These are phyloP conservation scores for Lasaia peninsularis DNA, from an alignment of 1,140 invertebrate species.

Conservation along the genomic window DNA sequence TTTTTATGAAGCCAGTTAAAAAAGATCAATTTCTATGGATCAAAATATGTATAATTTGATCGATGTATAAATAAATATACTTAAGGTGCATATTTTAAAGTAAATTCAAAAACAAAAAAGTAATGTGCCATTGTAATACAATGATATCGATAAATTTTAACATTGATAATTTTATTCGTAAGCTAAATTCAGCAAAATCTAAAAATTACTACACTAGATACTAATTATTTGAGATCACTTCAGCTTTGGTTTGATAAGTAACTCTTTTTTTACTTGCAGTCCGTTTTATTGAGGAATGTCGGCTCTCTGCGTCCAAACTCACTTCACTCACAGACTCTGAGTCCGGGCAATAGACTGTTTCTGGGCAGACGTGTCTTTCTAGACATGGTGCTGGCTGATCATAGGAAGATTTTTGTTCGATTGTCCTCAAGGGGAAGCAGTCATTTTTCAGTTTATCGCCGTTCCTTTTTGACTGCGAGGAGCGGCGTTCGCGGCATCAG, in stretches of 20 bases:
- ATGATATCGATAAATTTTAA: neutral
- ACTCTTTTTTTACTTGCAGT: constrained; percentile 54
- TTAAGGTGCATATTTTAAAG: no score
- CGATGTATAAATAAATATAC: no score
- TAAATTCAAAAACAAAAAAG: no score
- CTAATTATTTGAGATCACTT: constrained; percentile 54
- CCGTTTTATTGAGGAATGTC: constrained; percentile 54
- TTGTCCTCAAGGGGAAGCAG: constrained; percentile 43
- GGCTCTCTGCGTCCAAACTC: constrained; percentile 58
- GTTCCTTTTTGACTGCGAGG: constrained; percentile 36
- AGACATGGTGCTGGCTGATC: constrained; percentile 53
- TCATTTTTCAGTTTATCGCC: constrained; percentile 39
- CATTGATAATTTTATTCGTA: neutral
- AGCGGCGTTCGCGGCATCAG: constrained; percentile 56
- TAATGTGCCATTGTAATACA: no score
- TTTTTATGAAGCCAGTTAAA: no score
- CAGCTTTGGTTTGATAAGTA: constrained; percentile 66
- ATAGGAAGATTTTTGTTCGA: constrained; percentile 39
- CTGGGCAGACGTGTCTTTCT: constrained; percentile 46
- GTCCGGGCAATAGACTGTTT: constrained; percentile 48
- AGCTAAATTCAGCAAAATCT: neutral
- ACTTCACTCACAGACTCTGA: constrained; percentile 65
- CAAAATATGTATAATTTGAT: no score
- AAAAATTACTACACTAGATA: constrained; percentile 24
- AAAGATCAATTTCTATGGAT: no score